Base-by-base conservation (phyloP, 1,140 invertebrate genomes). In the Lerema accius region DNA sequence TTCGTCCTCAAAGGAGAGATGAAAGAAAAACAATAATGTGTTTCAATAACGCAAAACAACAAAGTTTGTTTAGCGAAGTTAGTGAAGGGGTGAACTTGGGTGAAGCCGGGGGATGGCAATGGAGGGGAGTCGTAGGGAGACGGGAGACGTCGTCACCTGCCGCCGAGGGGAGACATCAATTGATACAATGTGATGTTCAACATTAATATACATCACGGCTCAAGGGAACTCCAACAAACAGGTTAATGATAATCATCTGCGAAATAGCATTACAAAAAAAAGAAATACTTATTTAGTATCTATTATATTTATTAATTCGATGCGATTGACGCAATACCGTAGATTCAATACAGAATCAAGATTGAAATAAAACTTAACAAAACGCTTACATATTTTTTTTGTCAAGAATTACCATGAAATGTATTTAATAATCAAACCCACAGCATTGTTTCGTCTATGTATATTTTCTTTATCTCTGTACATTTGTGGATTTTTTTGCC, bases 11-110 rank as follows among this genome's bases (percentile, higher is more conserved):
- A 82, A 80, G 73, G 72, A 76, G 66, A 68, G 73, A 86, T 80
- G 82, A 86, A 86, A 84, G 81, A 84, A 87, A 85, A 86, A 86
- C 78, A 86, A 82, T 82, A 80, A 86, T 84, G 73, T 78, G 83
- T 84, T 89, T 82, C 82, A 85, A 84, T 83, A 86, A 81, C 75
- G 82, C 67, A 75, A 84, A 82, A 82, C 82, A 88, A 82, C 80
- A 82, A 86, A 86, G 79, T 86, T 84, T 80, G 71, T 81, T 83
- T 73, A 69, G 76, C 69, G 64, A 77, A 82, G 78, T 81, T 75
- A 67, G 65, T 51, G 60, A 69, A 73, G 73, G 75, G 80, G 66
- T 76, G 69, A 64, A 69, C 50, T n/a, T 26, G 14, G 26, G 53
- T 40, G 53, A 35, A 19, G 40, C 13, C 39, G 53, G 69, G 62